Conservation (phyloP, 2,113 vertebrate species). For the Atherinomorus stipes region DNA sequence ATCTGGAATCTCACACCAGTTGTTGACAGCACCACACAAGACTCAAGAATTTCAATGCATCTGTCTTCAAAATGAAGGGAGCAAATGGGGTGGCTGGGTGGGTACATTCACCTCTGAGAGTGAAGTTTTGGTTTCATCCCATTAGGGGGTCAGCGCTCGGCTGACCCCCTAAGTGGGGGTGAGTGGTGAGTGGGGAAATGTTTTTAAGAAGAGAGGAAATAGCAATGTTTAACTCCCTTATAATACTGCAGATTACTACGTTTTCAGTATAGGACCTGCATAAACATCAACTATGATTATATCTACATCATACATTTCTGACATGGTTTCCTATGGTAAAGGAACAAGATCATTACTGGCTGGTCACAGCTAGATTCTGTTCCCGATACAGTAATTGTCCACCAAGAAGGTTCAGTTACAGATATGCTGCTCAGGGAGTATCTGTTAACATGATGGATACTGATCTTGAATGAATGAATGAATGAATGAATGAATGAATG, state of each 20-base stretch:
- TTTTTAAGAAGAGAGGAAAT: too few relatives aligned
- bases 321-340: neutral
- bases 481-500: too few relatives aligned
- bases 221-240: too few relatives aligned
- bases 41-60: slow-evolving; percentile 8
- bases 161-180: too few relatives aligned
- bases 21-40: slow-evolving; percentile 18
- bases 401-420: neutral
- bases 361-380: slow-evolving; percentile 8
- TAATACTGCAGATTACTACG: too few relatives aligned
- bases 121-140: slow-evolving; percentile 23
- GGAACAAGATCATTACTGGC: neutral
- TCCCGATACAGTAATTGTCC: neutral
- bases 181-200: neutral
- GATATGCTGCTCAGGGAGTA: neutral
- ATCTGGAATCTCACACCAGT: slow-evolving; percentile 1
- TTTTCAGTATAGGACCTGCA: too few relatives aligned
- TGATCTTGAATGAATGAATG: too few relatives aligned
- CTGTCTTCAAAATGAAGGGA: neutral
- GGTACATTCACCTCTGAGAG: slow-evolving; percentile 7
- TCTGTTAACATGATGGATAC: too few relatives aligned
- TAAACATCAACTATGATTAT: too few relatives aligned
- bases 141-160: neutral
- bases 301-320: too few relatives aligned
- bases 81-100: slow-evolving; percentile 9